These are phyloP conservation scores for Lepus timidus DNA, from an alignment of 2,113 vertebrate species.

Conservation along the genomic window DNA sequence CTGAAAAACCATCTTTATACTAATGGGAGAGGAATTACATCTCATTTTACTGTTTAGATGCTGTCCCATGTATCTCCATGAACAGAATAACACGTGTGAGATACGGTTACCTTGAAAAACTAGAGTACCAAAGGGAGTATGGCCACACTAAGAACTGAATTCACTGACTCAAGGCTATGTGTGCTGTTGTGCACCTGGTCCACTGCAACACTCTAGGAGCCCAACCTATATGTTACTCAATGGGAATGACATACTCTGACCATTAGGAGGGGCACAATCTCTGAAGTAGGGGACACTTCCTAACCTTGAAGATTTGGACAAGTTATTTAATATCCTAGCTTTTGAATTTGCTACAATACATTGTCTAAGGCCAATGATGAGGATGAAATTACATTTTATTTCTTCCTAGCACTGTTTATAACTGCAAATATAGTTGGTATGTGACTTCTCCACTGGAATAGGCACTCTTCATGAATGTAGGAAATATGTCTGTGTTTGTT, in stretches of 20 bases:
- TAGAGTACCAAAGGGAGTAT: neutral
- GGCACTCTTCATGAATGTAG: neutral
- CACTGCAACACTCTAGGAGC: neutral
- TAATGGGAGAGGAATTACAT: neutral
- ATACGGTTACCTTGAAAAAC: neutral
- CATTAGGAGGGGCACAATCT: neutral
- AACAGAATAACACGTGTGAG: neutral
- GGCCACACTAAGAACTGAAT: neutral
- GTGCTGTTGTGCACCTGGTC: neutral
- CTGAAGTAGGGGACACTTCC: neutral
- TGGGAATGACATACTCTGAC: rapidly evolving
- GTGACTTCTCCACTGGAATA: neutral
- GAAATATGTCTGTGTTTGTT: neutral
- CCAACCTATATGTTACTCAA: neutral
- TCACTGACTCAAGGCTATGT: neutral
- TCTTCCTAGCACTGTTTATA: neutral
- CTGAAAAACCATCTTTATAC: neutral
- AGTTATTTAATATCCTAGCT: neutral
- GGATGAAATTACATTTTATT: neutral
- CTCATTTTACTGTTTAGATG: neutral
- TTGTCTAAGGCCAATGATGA: neutral
- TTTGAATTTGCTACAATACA: neutral
- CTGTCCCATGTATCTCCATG: neutral
- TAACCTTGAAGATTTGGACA: neutral
- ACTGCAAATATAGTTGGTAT: neutral